Conservation (phyloP, 2,888 invertebrate species). For the Acanthoscelides obtectus region DNA sequence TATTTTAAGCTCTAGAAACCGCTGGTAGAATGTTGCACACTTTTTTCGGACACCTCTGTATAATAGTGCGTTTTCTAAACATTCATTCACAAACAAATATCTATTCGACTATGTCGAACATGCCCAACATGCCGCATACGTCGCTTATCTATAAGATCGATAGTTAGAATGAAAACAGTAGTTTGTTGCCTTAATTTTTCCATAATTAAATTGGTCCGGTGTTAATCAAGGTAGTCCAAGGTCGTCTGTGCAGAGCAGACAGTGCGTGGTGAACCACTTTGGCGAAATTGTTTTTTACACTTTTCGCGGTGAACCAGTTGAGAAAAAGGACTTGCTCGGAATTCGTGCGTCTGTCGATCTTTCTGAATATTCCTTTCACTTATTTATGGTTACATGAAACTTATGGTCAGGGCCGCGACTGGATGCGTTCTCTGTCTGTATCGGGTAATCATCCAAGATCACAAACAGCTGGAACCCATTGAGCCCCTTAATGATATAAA, state of each 20-base stretch:
- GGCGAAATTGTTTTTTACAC: neutral
- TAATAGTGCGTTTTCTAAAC: too few species aligned
- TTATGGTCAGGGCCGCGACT: neutral
- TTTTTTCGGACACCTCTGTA: too few species aligned
- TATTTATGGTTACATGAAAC: neutral
- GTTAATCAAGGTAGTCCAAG: neutral
- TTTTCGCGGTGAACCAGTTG: neutral
- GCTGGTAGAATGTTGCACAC: too few species aligned
- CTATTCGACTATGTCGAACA: too few species aligned
- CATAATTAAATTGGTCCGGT: neutral
- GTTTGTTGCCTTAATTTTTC: neutral
- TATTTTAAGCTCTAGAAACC: too few species aligned
- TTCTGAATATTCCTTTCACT: neutral
- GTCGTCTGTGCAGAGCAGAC: neutral
- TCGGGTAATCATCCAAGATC: too few species aligned
- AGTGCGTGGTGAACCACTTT: neutral
- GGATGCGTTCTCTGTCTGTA: neutral
- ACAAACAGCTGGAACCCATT: too few species aligned
- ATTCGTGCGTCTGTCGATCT: neutral
- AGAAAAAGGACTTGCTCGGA: neutral
- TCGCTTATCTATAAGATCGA: neutral
- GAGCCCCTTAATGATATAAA: too few species aligned
- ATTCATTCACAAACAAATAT: too few species aligned
- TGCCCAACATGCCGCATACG: too few species aligned
- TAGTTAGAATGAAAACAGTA: neutral